phyloP scores from a whole-genome alignment of 2,113 vertebrate species.

The Monarcha castaneiventris region DNA sequence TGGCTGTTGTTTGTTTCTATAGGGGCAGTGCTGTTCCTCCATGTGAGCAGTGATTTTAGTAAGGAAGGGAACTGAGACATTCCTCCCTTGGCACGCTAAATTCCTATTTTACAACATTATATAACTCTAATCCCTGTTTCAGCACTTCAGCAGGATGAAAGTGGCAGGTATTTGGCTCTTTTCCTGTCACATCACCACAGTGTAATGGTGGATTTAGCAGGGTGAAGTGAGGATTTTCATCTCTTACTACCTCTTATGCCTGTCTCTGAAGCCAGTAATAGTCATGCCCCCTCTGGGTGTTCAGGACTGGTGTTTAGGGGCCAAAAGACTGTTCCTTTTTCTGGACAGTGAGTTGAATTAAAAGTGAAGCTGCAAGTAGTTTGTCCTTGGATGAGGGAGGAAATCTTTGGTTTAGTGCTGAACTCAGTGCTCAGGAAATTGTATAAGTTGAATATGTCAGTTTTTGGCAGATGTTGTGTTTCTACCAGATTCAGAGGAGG shows the following conservation, averaged over 20 bases:
- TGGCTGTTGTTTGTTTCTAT: not conserved
- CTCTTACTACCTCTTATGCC: not conserved
- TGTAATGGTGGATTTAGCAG: conserved; percentile 24
- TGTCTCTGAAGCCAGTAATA: conserved; percentile 3
- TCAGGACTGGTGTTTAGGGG: not conserved
- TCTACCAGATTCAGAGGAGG: not conserved
- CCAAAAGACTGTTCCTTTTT: not conserved
- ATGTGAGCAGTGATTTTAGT: not conserved
- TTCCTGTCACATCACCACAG: conserved; percentile 16
- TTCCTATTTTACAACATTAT: not conserved
- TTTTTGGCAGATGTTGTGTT: not conserved
- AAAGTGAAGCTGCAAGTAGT: not conserved
- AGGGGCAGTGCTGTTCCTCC: not conserved
- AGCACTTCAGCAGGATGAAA: conserved; percentile 18
- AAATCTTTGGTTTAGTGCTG: not conserved
- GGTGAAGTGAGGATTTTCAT: conserved; percentile 41
- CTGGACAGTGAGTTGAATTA: not conserved
- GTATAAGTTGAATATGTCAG: not conserved
- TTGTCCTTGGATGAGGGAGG: not conserved
- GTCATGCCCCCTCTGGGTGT: not conserved
- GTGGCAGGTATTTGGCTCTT: conserved; percentile 24
- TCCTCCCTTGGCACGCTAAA: not conserved
- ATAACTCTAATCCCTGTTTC: conserved; percentile 41
- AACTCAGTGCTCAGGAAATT: not conserved
- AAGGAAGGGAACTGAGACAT: not conserved